Evolutionary conservation across 2,888 invertebrate genomes (phyloP), one percentile per base, ranked within the genome.

Genomic region (Tenthredo mesomela): DNA sequence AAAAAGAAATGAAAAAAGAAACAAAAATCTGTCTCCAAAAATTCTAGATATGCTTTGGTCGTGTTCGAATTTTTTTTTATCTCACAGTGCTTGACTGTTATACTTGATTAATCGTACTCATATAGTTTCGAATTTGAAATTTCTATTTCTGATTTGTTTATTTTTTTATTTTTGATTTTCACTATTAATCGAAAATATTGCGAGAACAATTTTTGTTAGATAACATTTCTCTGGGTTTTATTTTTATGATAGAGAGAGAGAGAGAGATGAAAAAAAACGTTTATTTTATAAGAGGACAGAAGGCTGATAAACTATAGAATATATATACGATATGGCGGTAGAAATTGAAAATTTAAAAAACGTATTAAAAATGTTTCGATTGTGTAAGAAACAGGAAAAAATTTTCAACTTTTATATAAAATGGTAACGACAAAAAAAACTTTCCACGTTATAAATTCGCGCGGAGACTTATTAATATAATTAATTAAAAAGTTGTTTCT

Each of bases 321-420:
- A 47, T 47, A 47, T 4, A 15, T 10, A 47, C 40, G 25, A 73
- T 71, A 71, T 73, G 71, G 71, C 71, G 40, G 71, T 43, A 73
- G 71, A 43, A 73, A 43, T 73, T 73, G n/a, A 43, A 73, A 43
- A 43, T 9, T 73, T 43, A 5, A 73, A 6, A n/a, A 73, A 10
- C 37, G 10, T 43, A 21, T 43, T 43, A n/a, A 43, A 73, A 43
- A 43, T n/a, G 10, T 73, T 73, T 43, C 71, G 71, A 10, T 43
- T 43, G 43, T 73, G 10, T 15, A 43, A n/a, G 12, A 43, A 40
- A 25, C 9, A 21, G 5, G 18, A 12, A 33, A 61, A n/a, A 65
- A 21, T 15, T 15, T 12, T 58, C 78, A 25, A 77, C 0, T 77
- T 77, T 54, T 37, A 12, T 80, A 6, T 37, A 65, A 61, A 80